Base-by-base conservation (phyloP, 1,140 invertebrate genomes). In the Saccostrea echinata region DNA sequence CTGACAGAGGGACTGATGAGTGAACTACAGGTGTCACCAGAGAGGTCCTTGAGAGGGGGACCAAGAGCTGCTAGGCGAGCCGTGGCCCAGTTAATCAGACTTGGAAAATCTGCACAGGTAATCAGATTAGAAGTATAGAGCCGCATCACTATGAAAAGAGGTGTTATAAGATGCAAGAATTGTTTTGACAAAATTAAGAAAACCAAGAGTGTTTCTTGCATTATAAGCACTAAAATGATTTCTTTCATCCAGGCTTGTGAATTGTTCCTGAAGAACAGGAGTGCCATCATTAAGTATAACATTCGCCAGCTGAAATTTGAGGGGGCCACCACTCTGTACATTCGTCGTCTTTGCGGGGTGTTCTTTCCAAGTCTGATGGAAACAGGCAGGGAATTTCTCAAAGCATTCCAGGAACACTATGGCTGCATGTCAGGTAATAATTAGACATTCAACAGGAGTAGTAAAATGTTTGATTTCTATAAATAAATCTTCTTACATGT, bases 41-140 rank as follows among this genome's bases (percentile, higher is more conserved):
- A 96, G 86, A 97, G 98, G 94, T 98, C 98, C 85, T 95, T 99
- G 0, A 97, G 99, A 94, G 98, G 98, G n/a, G 98, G 98, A 0
- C 96, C 99, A 21, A 95, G 97, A 91, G 97, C 98, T 21, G 97
- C 98, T 3, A 95, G 98, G 81, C 96, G 97, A 90, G 97, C 98
- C 8, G 97, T 99, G 0, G 96, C 97, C 87, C 96, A 99, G n/a
- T 96, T 99, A 2, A 97, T 98, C 93, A 96, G 97, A 92, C 96
- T 99, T 51, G 97, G 97, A 87, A 97, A 97, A 90, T 96, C 96
- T 76, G 95, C 95, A 83, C 95, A 96, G 94, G 94, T 95, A 53
- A 82, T 61, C 18, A 61, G 3, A 30, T 24, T 80, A 21, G n/a
- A 16, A 6, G 21, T 21, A n/a, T 61, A 13, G n/a, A 8, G 55